Percentiles rank a stretch among this genome's conserved stretches.
These are phyloP conservation scores for Epinotia bilunana DNA, from an alignment of 2,888 invertebrate species.

Conservation along the genomic window DNA sequence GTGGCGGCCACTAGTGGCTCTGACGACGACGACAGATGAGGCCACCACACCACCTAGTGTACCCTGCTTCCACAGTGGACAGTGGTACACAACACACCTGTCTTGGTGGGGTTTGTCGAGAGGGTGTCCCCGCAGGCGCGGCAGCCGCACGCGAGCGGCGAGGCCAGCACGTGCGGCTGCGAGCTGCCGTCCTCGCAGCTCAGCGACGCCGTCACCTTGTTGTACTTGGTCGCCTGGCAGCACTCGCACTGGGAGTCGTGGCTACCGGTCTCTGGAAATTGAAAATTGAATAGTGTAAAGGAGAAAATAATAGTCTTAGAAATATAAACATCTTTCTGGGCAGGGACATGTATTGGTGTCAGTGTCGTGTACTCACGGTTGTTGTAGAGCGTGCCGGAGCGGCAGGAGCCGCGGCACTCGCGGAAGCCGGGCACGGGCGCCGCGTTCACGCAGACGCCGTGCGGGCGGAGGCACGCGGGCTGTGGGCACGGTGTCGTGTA, in stretches of 20 bases:
- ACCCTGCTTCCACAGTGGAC: background rate
- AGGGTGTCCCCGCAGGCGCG: slow-evolving; percentile 44
- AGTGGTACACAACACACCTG: slow-evolving; percentile 45
- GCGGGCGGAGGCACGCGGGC: slow-evolving; percentile 65
- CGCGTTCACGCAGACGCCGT: slow-evolving; percentile 87
- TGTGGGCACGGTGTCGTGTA: slow-evolving; percentile 39
- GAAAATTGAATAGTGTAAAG: no score
- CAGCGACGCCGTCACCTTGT: slow-evolving; percentile 64
- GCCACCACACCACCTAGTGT: no score
- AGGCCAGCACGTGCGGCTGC: slow-evolving; percentile 64
- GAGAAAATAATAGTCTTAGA: no score
- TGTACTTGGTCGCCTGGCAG: slow-evolving; percentile 75
- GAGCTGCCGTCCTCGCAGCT: slow-evolving; percentile 63
- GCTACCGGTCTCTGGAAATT: slow-evolving; percentile 75
- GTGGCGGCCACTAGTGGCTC: no score
- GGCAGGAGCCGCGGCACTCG: slow-evolving; percentile 89
- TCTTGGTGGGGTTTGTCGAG: slow-evolving; percentile 25
- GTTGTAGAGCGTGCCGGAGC: slow-evolving; percentile 88
- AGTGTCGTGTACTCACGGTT: slow-evolving; percentile 78
- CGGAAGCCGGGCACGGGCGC: slow-evolving; percentile 85
- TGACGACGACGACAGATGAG: no score
- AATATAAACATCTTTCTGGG: no score
- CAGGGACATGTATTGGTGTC: no score
- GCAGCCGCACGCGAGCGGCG: slow-evolving; percentile 58
- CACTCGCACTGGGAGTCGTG: slow-evolving; percentile 86